Evolutionary conservation across 2,797 vertebrate genomes (phyloP).

Genomic region (Tiaroga cobitis): DNA sequence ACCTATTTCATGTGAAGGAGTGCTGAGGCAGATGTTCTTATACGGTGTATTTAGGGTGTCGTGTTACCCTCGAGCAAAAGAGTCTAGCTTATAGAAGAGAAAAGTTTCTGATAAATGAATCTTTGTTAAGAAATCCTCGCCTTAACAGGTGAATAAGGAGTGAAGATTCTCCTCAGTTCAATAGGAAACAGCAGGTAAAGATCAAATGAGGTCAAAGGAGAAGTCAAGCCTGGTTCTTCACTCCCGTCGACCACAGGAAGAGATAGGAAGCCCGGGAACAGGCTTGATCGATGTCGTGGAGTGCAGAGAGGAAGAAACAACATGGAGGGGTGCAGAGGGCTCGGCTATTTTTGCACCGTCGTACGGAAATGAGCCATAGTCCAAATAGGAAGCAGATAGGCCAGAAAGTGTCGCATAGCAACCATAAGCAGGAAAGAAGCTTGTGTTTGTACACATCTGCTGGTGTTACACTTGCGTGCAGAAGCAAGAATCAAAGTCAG

Average conservation of each 20-base stretch:
- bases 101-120: not conserved
- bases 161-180: constrained; percentile 61
- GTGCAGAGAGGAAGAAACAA: constrained; percentile 85
- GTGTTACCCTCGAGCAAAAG: not conserved
- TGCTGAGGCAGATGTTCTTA: constrained; percentile 31
- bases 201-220: constrained; percentile 70
- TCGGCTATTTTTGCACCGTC: constrained; percentile 88
- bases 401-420: constrained; percentile 80
- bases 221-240: constrained; percentile 26
- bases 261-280: constrained; percentile 87
- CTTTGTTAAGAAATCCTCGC: not conserved
- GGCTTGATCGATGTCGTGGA: constrained; percentile 88
- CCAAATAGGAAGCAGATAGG: constrained; percentile 89
- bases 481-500: not conserved
- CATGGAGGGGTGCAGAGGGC: constrained; percentile 74
- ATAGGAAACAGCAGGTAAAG: constrained; percentile 81
- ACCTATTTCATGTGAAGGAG: constrained; percentile 4
- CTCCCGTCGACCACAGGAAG: constrained; percentile 84
- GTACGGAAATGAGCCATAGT: constrained; percentile 86
- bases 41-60: constrained; percentile 9
- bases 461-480: constrained; percentile 53
- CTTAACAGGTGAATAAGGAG: constrained; percentile 16
- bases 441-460: constrained; percentile 73
- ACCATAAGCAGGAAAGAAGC: constrained; percentile 75
- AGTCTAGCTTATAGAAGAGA: not conserved